These are phyloP conservation scores for Megaleporinus macrocephalus DNA, from an alignment of 2,113 vertebrate genomes.

Conservation along the genomic window DNA sequence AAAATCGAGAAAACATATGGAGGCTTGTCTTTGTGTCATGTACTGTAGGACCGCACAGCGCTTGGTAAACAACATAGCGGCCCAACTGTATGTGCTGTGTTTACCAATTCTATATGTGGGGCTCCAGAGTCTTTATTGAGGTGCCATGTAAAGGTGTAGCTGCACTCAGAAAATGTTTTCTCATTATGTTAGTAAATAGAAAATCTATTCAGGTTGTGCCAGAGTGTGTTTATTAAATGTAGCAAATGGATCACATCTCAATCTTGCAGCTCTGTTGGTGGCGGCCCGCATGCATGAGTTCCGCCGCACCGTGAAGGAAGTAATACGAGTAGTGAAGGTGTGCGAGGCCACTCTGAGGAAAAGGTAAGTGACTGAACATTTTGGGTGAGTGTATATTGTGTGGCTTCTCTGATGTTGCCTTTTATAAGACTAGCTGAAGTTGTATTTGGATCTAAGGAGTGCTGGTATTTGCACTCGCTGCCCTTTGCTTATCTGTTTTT, in stretches of 20 bases:
- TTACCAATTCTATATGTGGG: neutral
- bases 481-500: neutral
- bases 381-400: neutral
- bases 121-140: neutral
- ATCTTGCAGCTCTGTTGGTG: slow-evolving; percentile 87
- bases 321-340: slow-evolving; percentile 97
- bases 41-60: neutral
- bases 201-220: neutral
- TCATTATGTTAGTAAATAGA: neutral
- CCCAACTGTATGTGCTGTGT: neutral
- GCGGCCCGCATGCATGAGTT: slow-evolving; percentile 99
- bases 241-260: slow-evolving; percentile 9
- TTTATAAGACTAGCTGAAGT: neutral
- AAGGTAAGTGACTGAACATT: slow-evolving; percentile 78
- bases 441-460: neutral
- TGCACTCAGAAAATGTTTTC: neutral
- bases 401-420: neutral
- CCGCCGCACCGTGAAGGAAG: slow-evolving; percentile 93
- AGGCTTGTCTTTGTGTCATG: slow-evolving; percentile 2
- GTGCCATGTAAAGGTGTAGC: neutral
- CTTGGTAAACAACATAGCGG: neutral
- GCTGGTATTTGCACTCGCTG: neutral
- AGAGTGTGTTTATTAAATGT: neutral
- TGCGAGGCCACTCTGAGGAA: slow-evolving; percentile 96
- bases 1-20: neutral